Conservation (phyloP, 2,797 vertebrate genomes). For the Pseudocheirus occidentalis region DNA sequence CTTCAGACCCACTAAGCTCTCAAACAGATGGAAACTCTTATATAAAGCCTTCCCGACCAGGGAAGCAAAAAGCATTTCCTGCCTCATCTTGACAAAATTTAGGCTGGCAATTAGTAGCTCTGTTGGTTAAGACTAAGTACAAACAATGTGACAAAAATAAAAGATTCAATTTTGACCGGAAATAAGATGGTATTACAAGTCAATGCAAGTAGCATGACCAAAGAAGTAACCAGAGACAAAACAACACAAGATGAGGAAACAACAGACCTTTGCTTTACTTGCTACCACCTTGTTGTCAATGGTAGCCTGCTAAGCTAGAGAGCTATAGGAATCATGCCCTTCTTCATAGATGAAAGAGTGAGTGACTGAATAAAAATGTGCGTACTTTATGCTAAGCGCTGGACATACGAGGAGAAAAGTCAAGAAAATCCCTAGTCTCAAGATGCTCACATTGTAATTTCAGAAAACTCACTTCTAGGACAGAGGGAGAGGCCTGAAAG, state of each 20-base stretch:
- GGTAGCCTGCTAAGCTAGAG: not conserved
- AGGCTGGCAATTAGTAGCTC: too few relatives aligned
- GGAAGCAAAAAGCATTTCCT: not conserved
- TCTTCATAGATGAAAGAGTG: not conserved
- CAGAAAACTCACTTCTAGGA: not conserved
- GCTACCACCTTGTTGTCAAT: not conserved
- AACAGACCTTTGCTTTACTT: not conserved
- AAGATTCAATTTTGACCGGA: not conserved
- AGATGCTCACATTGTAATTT: not conserved
- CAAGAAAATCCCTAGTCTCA: not conserved
- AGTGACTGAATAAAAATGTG: not conserved
- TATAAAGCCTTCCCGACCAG: not conserved
- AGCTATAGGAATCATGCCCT: not conserved
- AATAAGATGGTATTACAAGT: not conserved
- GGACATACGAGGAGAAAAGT: not conserved
- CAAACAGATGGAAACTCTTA: not conserved
- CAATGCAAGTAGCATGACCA: not conserved
- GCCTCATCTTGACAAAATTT: not conserved
- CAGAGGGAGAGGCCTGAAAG: not conserved
- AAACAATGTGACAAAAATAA: not conserved
- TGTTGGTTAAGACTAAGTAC: not conserved
- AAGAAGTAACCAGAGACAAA: not conserved
- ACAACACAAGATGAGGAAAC: not conserved
- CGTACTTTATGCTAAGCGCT: not conserved
- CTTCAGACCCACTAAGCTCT: not conserved